Percentiles rank a stretch among this genome's conserved stretches.
These are phyloP conservation scores for Calephelis virginiensis DNA, from an alignment of 1,140 invertebrate species.

Conservation along the genomic window DNA sequence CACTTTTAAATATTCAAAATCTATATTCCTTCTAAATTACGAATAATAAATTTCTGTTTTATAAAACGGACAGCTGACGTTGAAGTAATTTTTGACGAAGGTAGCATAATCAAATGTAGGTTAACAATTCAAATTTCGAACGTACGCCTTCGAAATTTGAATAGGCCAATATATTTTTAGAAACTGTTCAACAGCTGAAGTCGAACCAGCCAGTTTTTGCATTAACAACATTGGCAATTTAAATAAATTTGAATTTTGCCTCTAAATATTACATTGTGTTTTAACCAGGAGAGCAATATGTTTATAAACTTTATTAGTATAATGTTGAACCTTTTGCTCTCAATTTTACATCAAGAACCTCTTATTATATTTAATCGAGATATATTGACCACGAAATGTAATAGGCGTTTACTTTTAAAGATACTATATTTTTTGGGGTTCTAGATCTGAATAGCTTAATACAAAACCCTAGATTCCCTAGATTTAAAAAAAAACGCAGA, in stretches of 20 bases:
- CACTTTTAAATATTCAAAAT: too few species aligned
- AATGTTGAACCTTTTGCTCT: too few species aligned
- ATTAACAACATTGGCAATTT: constrained; percentile 4
- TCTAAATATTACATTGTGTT: neutral
- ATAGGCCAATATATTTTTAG: constrained; percentile 3
- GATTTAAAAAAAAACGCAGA: too few species aligned
- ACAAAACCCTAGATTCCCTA: too few species aligned
- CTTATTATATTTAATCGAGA: too few species aligned
- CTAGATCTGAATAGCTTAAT: too few species aligned
- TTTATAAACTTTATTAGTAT: too few species aligned
- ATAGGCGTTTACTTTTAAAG: too few species aligned
- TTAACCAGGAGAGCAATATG: too few species aligned
- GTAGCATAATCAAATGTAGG: constrained; percentile 5
- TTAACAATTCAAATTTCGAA: constrained; percentile 14
- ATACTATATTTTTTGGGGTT: too few species aligned
- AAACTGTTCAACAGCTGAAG: constrained; percentile 12
- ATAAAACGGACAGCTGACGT: neutral
- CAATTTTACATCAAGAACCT: too few species aligned
- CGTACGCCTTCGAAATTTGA: constrained; percentile 2
- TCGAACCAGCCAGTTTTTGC: neutral
- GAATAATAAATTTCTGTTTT: neutral
- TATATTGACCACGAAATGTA: too few species aligned
- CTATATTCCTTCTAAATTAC: neutral
- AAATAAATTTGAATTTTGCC: neutral
- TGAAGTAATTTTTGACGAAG: constrained; percentile 6